A percentile compares a stretch with the other conserved stretches of the same genome.
phyloP scores from a whole-genome alignment of 2,113 vertebrate species.

The Phalacrocorax brasilianus region DNA sequence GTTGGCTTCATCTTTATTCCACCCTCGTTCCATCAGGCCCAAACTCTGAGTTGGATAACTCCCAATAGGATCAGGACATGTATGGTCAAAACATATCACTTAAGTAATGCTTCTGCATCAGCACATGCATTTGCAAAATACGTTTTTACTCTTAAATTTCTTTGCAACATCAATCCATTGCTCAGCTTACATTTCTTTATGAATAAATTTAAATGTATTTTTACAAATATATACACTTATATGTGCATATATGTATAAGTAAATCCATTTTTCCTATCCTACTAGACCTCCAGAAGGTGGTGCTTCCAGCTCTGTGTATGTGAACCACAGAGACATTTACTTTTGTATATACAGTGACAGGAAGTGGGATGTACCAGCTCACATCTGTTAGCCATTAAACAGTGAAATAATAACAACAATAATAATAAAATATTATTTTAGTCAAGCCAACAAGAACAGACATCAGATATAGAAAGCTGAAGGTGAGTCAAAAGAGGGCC shows the following conservation, averaged over 20 bases:
- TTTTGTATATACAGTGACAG: not conserved
- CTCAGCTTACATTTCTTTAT: not conserved
- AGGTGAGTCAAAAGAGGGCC: constrained; percentile 36
- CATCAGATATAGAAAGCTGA: constrained; percentile 36
- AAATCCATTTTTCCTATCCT: not conserved
- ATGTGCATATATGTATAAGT: not conserved
- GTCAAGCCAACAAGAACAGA: not conserved
- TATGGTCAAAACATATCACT: not conserved
- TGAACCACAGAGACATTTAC: not conserved
- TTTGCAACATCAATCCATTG: not conserved
- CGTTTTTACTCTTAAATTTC: not conserved
- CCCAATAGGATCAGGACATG: not conserved
- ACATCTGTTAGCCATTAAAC: constrained; percentile 38
- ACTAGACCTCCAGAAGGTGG: not conserved
- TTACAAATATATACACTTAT: not conserved
- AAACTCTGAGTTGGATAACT: not conserved
- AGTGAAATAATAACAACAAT: not conserved
- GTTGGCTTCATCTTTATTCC: constrained; percentile 27
- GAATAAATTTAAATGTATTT: not conserved
- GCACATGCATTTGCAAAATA: not conserved
- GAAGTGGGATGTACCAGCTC: not conserved
- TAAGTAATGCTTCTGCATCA: constrained; percentile 23
- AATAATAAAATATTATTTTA: constrained; percentile 3
- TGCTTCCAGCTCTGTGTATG: not conserved
- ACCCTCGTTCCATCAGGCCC: constrained; percentile 6